Conservation (phyloP, 64 coral and sea anemone species). For the Catalaphyllia jardinei region DNA sequence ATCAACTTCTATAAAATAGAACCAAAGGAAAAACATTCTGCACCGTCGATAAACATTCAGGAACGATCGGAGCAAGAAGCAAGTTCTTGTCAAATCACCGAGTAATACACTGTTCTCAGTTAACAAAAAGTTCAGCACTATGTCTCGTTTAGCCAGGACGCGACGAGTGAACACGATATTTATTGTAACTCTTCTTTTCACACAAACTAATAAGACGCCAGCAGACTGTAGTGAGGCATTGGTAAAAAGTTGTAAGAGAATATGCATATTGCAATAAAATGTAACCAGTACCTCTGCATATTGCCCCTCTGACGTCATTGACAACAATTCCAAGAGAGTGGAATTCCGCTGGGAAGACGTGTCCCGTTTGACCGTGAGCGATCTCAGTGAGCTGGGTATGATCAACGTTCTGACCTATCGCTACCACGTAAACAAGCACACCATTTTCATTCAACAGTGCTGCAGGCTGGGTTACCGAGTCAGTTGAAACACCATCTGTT, state of each 20-base stretch:
- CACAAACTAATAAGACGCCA: too few relatives aligned
- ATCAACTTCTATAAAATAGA: neutral
- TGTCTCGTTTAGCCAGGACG: too few relatives aligned
- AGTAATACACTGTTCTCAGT: too few relatives aligned
- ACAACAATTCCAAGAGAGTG: slow-evolving; percentile 32
- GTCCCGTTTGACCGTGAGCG: slow-evolving; percentile 40
- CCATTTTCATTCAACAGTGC: slow-evolving; percentile 1
- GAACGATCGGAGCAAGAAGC: neutral
- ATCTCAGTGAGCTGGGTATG: slow-evolving; percentile 12
- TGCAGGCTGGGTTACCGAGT: slow-evolving; percentile 21
- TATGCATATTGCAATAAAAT: too few relatives aligned
- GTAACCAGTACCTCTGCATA: slow-evolving; percentile 38
- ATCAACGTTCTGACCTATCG: slow-evolving; percentile 29
- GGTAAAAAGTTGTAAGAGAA: too few relatives aligned
- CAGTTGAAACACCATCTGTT: slow-evolving; percentile 57
- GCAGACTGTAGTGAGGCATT: too few relatives aligned
- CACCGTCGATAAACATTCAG: neutral
- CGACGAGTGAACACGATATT: too few relatives aligned
- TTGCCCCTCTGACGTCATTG: slow-evolving; percentile 38
- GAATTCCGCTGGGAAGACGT: slow-evolving; percentile 61
- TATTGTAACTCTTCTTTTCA: too few relatives aligned
- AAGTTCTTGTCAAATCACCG: too few relatives aligned
- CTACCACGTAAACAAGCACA: slow-evolving; percentile 36
- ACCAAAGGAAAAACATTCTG: neutral
- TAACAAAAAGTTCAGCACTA: too few relatives aligned